phyloP scores from a whole-genome alignment of 2,797 vertebrate genomes.

The Hemitrygon akajei region DNA sequence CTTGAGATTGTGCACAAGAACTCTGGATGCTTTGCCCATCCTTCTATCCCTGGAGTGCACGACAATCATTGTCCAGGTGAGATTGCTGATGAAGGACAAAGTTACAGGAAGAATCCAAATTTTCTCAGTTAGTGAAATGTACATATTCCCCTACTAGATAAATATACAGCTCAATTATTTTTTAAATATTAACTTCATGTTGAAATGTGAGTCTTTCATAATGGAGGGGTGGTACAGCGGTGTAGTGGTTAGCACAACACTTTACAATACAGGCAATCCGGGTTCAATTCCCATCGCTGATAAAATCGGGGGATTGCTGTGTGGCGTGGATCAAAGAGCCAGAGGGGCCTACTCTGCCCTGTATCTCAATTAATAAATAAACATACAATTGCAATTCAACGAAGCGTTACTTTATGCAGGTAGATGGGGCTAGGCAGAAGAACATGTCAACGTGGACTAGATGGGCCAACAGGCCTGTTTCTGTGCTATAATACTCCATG shows the following conservation, averaged over 20 bases:
- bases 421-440: too few species aligned
- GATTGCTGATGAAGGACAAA: background rate
- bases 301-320: too few species aligned
- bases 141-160: background rate
- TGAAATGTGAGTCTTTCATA: background rate
- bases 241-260: too few species aligned
- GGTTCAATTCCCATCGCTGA: too few species aligned
- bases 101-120: background rate
- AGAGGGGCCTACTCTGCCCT: too few species aligned
- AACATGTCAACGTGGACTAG: too few species aligned
- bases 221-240: too few species aligned
- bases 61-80: background rate
- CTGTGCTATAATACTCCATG: too few species aligned
- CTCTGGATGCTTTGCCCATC: background rate
- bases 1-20: background rate
- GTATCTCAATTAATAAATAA: too few species aligned
- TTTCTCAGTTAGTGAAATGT: background rate
- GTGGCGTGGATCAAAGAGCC: too few species aligned
- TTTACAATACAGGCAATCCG: too few species aligned
- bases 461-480: too few species aligned
- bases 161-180: background rate
- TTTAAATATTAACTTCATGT: background rate
- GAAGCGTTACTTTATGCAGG: background rate
- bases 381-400: background rate
- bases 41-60: background rate